Evolutionary conservation across 2,797 vertebrate species (phyloP), one percentile per base, ranked within the genome.

Genomic region (Sebastes nivosus): DNA sequence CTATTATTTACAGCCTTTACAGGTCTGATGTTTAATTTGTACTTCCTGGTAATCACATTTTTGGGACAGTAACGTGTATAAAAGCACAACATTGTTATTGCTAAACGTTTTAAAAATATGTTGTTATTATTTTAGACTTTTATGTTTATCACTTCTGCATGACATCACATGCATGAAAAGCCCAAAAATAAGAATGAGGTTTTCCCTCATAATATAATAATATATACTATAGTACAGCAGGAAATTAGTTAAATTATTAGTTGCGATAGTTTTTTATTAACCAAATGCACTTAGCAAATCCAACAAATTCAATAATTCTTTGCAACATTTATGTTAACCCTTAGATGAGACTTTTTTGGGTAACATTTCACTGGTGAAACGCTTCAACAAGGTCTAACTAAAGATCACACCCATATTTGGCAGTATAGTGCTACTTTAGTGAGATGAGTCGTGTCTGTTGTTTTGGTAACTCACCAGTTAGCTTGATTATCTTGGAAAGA

Each of bases 391-490:
- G 70, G 60, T 85, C 61, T 81, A 63, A 61, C 68, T 18, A 70
- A 81, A 77, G 54, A 36, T 73, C 67, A 66, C 29, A 50, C 18
- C 50, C 72, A 75, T 68, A 55, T 58, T 42, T 4, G 57, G 67
- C 20, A 59, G 24, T 14, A 14, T 63, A 46, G 13, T 30, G 30
- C 29, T 12, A 25, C 77, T 64, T 75, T 6, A 52, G 75, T 82
- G 65, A 79, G 61, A 67, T n/a, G 73, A 85, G 30, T 65, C 18
- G 11, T 36, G 34, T 12, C 34, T 36, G 34, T 36, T 61, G n/a
- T 79, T 87, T 79, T 87, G 83, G 87, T 87, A 66, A 67, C 80
- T 34, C 67, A 71, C 70, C 84, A 72, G 36, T 85, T 54, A 46
- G 22, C 10, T 16, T 72, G 8, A 77, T 71, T 74, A 58, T 50